Base-by-base conservation (phyloP, 1,140 invertebrate species). In the Drosophila setifemur region DNA sequence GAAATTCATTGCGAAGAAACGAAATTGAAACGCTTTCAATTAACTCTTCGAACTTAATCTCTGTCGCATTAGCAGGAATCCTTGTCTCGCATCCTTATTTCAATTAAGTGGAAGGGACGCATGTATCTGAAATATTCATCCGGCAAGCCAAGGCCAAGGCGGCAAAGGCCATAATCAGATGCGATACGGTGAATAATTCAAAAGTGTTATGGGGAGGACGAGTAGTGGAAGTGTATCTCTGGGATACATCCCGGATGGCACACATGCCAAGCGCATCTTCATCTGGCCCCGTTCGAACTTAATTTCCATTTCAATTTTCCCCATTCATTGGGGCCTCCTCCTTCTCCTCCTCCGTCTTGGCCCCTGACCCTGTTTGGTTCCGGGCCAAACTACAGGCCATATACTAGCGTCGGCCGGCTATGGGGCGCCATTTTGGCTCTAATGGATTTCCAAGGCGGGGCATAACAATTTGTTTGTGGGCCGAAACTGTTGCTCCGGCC, bases 381-480 rank as follows among this genome's bases (percentile, higher is more conserved):
- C 9, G 21, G 21, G 37, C 19, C 52, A 43, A 55, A 58, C 26
- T 43, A 58, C 25, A 43, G 12, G 14, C 2, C 12, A 25, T 40
- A 25, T 49, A 23, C 23, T 44, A 44, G 11, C 5, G 7, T 3
- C 9, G 4, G 42, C 25, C n/a, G 23, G 43, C 58, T 19, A 45
- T 23, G 33, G 60, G 57, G 61, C 61, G 61, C 61, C 61, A 64
- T 64, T 64, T 25, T 64, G 58, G 61, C 61, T 45, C 53, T 75
- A 75, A 75, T 75, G 73, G 64, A 49, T 69, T 61, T 58, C 29
- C 28, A 63, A 75, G 72, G 55, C 64, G 71, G 29, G 47, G 63
- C 72, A 69, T 45, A 75, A 75, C 54, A 72, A 72, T 72, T 71
- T 72, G 68, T 60, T 44, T 33, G 44, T 50, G 66, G 58, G 33